A percentile compares a stretch with the other conserved stretches of the same genome.
Evolutionary conservation across 2,113 vertebrate species (phyloP).

Genomic region (Mesoclemmys tuberculata): DNA sequence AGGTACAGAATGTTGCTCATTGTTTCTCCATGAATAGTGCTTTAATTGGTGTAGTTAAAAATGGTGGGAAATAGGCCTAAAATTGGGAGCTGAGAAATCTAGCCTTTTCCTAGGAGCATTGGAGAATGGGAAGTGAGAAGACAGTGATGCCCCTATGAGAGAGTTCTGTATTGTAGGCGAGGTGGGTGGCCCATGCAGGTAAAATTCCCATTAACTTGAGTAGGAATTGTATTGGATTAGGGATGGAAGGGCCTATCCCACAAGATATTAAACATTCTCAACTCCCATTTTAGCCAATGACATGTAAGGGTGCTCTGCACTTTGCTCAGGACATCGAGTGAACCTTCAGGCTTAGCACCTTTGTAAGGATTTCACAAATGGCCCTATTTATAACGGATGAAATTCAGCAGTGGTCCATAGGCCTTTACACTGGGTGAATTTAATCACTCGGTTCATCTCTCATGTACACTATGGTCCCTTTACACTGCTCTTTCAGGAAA

Average conservation of each 20-base stretch:
- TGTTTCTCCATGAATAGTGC: background rate
- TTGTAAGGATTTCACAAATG: background rate
- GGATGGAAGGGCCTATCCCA: background rate
- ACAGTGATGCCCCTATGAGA: background rate
- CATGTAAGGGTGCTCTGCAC: background rate
- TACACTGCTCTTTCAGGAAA: background rate
- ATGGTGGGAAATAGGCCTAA: background rate
- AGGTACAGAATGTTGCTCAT: background rate
- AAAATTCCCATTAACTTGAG: background rate
- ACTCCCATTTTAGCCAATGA: background rate
- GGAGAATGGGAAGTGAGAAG: background rate
- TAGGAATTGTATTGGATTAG: background rate
- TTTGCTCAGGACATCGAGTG: background rate
- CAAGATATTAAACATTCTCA: background rate
- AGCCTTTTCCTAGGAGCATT: background rate
- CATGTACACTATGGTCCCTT: background rate
- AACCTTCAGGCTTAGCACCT: background rate
- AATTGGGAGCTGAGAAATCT: background rate
- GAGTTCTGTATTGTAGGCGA: background rate
- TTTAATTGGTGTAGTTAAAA: constrained; percentile 19
- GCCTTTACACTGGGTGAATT: fast-evolving
- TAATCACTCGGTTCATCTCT: fast-evolving
- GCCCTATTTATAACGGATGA: fast-evolving
- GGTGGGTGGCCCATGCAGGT: background rate
- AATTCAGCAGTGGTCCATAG: background rate